Conservation (phyloP, 2,888 invertebrate genomes). For the Malachius bipustulatus region DNA sequence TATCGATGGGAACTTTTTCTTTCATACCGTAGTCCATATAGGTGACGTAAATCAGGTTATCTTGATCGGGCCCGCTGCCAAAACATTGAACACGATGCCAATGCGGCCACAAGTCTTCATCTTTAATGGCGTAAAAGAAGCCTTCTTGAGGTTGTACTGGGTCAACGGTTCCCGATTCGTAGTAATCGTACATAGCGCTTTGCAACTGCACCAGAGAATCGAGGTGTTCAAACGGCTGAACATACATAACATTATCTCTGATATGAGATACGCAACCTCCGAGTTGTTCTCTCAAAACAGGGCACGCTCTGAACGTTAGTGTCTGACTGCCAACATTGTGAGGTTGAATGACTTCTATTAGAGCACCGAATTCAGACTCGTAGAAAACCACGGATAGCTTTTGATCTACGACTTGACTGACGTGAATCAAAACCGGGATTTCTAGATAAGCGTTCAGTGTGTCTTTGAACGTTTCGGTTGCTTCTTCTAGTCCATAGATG, state of each 20-base stretch:
- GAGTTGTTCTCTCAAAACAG: constrained; percentile 48
- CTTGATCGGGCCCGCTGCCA: neutral
- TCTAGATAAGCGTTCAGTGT: constrained; percentile 42
- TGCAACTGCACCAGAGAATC: constrained; percentile 39
- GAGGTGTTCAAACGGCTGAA: constrained; percentile 44
- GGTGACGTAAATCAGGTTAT: neutral
- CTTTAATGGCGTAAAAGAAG: constrained; percentile 45
- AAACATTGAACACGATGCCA: constrained; percentile 26
- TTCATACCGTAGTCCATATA: neutral
- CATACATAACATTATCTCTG: constrained; percentile 47
- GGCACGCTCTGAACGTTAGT: constrained; percentile 46
- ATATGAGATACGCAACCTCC: constrained; percentile 48
- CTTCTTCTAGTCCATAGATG: constrained; percentile 39
- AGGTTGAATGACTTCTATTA: constrained; percentile 41
- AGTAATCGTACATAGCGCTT: constrained; percentile 47
- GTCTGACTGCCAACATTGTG: constrained; percentile 37
- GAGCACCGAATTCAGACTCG: constrained; percentile 38
- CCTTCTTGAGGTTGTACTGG: constrained; percentile 38
- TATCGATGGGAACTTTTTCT: neutral
- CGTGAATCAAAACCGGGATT: constrained; percentile 37
- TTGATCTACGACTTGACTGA: constrained; percentile 35
- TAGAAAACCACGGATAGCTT: constrained; percentile 47
- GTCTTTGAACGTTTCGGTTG: constrained; percentile 37
- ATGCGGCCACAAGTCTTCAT: constrained; percentile 27
- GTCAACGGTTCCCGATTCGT: constrained; percentile 32